Evolutionary conservation across 1,140 invertebrate species (phyloP), one percentile per base, ranked within the genome.

Genomic region (Steinernema khuongi): DNA sequence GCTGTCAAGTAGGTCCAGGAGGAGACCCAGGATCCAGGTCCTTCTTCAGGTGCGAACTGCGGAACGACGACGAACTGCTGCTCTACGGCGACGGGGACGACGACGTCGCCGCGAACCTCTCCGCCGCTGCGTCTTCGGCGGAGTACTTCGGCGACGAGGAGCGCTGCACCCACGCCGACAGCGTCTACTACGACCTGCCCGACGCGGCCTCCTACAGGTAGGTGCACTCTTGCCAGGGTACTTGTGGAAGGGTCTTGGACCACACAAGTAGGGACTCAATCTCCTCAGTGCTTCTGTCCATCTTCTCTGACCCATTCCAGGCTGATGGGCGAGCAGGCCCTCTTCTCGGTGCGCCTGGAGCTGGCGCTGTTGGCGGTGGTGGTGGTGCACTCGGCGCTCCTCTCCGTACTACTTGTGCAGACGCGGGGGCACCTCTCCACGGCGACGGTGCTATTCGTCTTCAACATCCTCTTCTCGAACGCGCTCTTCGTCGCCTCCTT

Each of bases 391-490:
- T 79, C 81, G 11, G 29, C 74, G 18, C 29, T 81, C 31, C 43
- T 84, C 1, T 78, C 80, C n/a, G 68, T 74, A 19, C 60, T 84
- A 19, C 68, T 82, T 14, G 43, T 70, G 29, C 81, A 84, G 75
- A 84, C 84, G 2, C 69, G 76, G 19, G 68, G 76, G 18, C 66
- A 85, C 7, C 74, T 84, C 26, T 84, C 82, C 2, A 85, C 84
- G 22, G 82, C 83, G 1, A 85, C 84, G 18, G 79, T 84, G 68
- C 74, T 84, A 1, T 84, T 84, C 68, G 80, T 84, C 29, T 81
- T 85, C 50, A 84, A 84, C 67, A 84, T 84, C 50, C 66, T 84
- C 19, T 85, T 85, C 29, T 86, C 84, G 7, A 84, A 84, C 70
- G 71, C 76, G 36, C 75, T 86, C 4, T 84, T 83, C 66, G 76